These are phyloP conservation scores for Drosophila tanythrix DNA, from an alignment of 2,888 invertebrate species.

Conservation along the genomic window DNA sequence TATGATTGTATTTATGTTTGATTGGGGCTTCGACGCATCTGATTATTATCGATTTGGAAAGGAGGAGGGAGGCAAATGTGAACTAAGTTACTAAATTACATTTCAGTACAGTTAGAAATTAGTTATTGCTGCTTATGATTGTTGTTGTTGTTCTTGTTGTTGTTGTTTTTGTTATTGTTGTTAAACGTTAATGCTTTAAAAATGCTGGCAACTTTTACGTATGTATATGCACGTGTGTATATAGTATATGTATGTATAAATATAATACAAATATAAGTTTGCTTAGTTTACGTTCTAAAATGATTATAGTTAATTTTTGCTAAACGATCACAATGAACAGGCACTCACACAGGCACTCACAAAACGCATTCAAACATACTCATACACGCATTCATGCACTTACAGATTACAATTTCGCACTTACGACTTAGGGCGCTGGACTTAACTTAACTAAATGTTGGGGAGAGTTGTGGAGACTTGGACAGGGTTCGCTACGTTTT, in stretches of 20 bases:
- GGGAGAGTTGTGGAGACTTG: slow-evolving; percentile 11
- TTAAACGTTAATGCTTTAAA: slow-evolving; percentile 44
- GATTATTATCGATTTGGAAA: slow-evolving; percentile 20
- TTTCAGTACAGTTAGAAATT: slow-evolving; percentile 61
- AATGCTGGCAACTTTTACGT: slow-evolving; percentile 53
- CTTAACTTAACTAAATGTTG: slow-evolving; percentile 59
- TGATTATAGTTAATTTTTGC: slow-evolving; percentile 78
- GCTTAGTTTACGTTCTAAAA: slow-evolving; percentile 68
- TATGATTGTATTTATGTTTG: slow-evolving; percentile 15
- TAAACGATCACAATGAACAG: slow-evolving; percentile 75
- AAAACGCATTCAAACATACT: slow-evolving; percentile 33
- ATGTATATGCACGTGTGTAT: slow-evolving; percentile 2
- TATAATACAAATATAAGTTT: slow-evolving; percentile 57
- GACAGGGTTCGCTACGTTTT: slow-evolving; percentile 50
- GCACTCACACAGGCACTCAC: slow-evolving; percentile 48
- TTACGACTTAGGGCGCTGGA: slow-evolving; percentile 56
- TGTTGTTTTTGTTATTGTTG: slow-evolving; percentile 26
- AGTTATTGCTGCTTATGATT: slow-evolving; percentile 54
- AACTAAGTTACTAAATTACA: slow-evolving; percentile 58
- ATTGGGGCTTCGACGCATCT: slow-evolving; percentile 25
- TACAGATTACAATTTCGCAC: slow-evolving; percentile 63
- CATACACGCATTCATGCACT: slow-evolving; percentile 49
- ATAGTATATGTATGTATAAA: slow-evolving; percentile 43
- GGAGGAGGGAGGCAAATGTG: slow-evolving; percentile 9
- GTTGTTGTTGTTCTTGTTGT: background rate